Evolutionary conservation across 2,888 invertebrate species (phyloP).

Genomic region (Pachymerium ferrugineum): DNA sequence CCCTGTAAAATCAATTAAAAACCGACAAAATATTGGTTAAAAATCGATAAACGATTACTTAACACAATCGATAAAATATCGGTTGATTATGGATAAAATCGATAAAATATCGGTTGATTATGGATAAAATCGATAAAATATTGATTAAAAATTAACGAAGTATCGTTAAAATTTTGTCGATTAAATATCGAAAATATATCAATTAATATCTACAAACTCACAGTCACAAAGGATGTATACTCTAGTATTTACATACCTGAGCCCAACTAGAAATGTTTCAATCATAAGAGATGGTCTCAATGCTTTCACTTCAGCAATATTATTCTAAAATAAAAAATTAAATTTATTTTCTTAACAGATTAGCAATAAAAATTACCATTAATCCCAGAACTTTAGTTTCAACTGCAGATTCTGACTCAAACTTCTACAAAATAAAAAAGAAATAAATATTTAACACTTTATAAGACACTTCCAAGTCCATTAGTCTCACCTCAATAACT

Average conservation of each 20-base stretch:
- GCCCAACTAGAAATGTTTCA: slow-evolving; percentile 54
- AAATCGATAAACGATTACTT: too few relatives aligned
- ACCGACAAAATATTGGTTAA: too few relatives aligned
- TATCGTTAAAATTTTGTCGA: slow-evolving; percentile 21
- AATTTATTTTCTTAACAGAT: not conserved
- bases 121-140: not conserved
- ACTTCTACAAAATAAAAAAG: slow-evolving; percentile 44
- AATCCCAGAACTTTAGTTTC: slow-evolving; percentile 69
- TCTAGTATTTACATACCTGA: slow-evolving; percentile 49
- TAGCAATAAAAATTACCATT: slow-evolving; percentile 48
- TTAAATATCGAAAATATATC: too few relatives aligned
- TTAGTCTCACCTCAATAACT: slow-evolving; percentile 54
- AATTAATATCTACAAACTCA: too few relatives aligned
- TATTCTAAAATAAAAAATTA: slow-evolving; percentile 53
- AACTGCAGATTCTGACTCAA: slow-evolving; percentile 59
- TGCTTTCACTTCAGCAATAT: slow-evolving; percentile 65
- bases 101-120: not conserved
- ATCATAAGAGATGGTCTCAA: slow-evolving; percentile 55
- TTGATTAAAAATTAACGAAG: too few relatives aligned
- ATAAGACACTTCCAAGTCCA: too few relatives aligned
- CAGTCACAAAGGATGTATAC: too few relatives aligned
- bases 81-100: not conserved
- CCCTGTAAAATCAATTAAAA: slow-evolving; percentile 40
- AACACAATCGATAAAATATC: not conserved
- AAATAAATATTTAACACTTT: too few relatives aligned